A percentile compares a stretch with the other conserved stretches of the same genome.
Evolutionary conservation across 2,888 invertebrate species (phyloP).

Genomic region (Nebria salina): DNA sequence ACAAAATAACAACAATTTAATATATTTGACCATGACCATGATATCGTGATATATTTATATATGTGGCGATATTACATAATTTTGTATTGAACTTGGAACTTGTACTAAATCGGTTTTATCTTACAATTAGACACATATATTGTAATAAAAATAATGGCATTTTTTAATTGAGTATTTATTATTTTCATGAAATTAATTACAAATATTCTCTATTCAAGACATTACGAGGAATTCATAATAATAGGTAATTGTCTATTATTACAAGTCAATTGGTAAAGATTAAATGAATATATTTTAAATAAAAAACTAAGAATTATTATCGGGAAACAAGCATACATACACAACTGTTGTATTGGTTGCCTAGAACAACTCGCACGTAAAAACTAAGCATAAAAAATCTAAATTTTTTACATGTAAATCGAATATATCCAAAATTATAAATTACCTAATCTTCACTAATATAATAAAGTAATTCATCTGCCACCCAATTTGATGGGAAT

Average conservation of each 20-base stretch:
- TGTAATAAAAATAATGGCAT: no score
- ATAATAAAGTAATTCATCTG: no score
- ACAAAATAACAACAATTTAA: background rate
- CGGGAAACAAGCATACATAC: background rate
- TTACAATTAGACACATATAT: no score
- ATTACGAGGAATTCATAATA: no score
- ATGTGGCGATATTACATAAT: background rate
- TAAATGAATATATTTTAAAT: background rate
- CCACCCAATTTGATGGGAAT: no score
- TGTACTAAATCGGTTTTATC: background rate
- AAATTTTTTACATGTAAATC: background rate
- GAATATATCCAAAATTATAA: background rate
- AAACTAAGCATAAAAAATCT: background rate
- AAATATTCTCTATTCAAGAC: no score
- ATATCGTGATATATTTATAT: background rate
- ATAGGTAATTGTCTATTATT: background rate
- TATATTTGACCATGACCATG: background rate
- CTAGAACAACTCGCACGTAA: background rate
- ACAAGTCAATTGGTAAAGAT: background rate
- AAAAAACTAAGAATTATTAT: background rate
- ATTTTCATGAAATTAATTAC: no score
- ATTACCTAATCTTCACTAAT: no score
- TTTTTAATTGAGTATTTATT: no score
- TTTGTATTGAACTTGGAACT: background rate
- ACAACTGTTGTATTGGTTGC: background rate